Percentiles rank a stretch among this genome's conserved stretches.
Evolutionary conservation across 2,888 invertebrate genomes (phyloP).

Genomic region (Acrobasis consociella): DNA sequence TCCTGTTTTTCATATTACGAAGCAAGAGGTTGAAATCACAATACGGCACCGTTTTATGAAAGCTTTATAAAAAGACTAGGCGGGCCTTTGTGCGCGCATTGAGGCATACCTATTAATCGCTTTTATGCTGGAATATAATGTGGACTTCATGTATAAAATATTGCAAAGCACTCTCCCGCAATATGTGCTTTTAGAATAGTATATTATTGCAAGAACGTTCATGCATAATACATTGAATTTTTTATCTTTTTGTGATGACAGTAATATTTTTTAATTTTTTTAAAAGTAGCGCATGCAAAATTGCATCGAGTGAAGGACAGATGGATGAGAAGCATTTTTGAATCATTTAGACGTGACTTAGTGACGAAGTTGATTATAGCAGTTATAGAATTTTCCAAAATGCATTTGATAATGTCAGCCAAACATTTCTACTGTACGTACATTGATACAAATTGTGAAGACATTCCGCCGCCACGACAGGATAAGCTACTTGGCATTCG

Average conservation of each 20-base stretch:
- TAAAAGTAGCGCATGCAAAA: too few species aligned
- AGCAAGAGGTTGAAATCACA: constrained; percentile 53
- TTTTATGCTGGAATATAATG: constrained; percentile 54
- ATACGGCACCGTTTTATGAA: constrained; percentile 47
- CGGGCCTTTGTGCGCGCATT: constrained; percentile 64
- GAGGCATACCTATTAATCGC: constrained; percentile 60
- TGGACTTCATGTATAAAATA: constrained; percentile 30
- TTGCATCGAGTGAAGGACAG: too few species aligned
- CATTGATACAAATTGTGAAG: too few species aligned
- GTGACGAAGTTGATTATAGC: too few species aligned
- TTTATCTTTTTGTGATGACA: background rate
- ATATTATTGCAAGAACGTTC: background rate
- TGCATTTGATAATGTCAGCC: too few species aligned
- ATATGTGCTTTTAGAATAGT: constrained; percentile 12
- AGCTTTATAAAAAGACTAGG: constrained; percentile 56
- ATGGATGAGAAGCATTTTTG: too few species aligned
- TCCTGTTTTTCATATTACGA: constrained; percentile 41
- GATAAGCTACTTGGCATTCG: too few species aligned
- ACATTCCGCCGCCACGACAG: too few species aligned
- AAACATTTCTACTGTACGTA: too few species aligned
- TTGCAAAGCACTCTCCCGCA: constrained; percentile 21
- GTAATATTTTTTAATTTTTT: too few species aligned
- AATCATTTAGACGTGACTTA: too few species aligned
- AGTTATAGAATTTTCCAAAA: too few species aligned
- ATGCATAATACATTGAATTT: background rate